Evolutionary conservation across 1,140 invertebrate genomes (phyloP).

Genomic region (Batillaria attramentaria): DNA sequence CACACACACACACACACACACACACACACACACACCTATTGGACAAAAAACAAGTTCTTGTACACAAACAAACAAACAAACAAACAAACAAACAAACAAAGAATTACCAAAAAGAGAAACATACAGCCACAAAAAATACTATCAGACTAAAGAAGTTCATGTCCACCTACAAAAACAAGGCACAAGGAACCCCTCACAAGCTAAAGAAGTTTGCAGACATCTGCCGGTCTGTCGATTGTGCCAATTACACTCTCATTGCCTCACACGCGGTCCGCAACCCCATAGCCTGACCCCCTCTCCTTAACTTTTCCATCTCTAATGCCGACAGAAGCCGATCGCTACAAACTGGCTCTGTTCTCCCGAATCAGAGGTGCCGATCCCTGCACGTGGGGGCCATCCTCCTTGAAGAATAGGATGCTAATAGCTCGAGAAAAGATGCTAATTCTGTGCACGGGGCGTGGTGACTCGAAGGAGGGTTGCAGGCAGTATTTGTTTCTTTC

Average conservation of each 20-base stretch:
- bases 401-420: neutral
- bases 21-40: neutral
- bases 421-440: constrained; percentile 7
- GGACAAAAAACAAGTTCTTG: neutral
- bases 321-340: neutral
- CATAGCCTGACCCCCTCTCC: neutral
- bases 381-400: neutral
- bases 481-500: neutral
- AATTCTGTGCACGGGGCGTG: neutral
- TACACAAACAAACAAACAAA: neutral
- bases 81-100: neutral
- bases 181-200: neutral
- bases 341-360: constrained; percentile 4
- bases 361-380: neutral
- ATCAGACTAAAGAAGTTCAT: neutral
- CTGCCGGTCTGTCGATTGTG: neutral
- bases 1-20: neutral
- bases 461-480: neutral
- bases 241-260: neutral
- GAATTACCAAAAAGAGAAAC: neutral
- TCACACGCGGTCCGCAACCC: neutral
- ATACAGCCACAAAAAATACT: neutral
- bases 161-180: neutral
- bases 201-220: neutral
- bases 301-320: neutral